These are phyloP conservation scores for Tetanocera ferruginea DNA, from an alignment of 2,888 invertebrate species.

Conservation along the genomic window DNA sequence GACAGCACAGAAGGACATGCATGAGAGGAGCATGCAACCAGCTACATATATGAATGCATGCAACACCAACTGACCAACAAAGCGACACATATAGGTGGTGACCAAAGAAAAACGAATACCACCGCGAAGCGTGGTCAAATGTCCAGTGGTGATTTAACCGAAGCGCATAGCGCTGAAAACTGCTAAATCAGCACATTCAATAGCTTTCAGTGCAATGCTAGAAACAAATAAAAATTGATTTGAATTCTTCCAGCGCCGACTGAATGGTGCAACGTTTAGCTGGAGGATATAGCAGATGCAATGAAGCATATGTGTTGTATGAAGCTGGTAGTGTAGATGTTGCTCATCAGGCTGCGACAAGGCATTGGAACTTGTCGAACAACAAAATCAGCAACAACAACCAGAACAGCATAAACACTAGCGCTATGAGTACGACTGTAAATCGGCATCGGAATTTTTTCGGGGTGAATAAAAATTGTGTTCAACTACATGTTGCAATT, in stretches of 20 bases:
- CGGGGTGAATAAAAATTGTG: conserved; percentile 53
- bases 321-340: conserved; percentile 22
- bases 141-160: background rate
- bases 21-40: conserved; percentile 5
- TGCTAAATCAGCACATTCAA: conserved; percentile 47
- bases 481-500: conserved; percentile 68
- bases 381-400: conserved; percentile 44
- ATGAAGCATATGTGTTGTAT: conserved; percentile 12
- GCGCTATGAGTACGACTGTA: background rate
- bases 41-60: background rate
- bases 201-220: conserved; percentile 9
- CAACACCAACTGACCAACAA: conserved; percentile 1
- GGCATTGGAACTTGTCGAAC: conserved; percentile 61
- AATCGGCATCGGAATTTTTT: conserved; percentile 37
- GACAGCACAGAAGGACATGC: conserved; percentile 30
- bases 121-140: conserved; percentile 20
- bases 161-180: conserved; percentile 8
- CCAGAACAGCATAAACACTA: conserved; percentile 15
- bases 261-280: conserved; percentile 28
- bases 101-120: conserved; percentile 15
- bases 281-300: conserved; percentile 53
- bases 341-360: conserved; percentile 46
- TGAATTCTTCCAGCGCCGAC: conserved; percentile 38
- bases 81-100: background rate
- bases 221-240: conserved; percentile 40